Conservation (phyloP, 2,797 vertebrate genomes). For the Halcyon badia region DNA sequence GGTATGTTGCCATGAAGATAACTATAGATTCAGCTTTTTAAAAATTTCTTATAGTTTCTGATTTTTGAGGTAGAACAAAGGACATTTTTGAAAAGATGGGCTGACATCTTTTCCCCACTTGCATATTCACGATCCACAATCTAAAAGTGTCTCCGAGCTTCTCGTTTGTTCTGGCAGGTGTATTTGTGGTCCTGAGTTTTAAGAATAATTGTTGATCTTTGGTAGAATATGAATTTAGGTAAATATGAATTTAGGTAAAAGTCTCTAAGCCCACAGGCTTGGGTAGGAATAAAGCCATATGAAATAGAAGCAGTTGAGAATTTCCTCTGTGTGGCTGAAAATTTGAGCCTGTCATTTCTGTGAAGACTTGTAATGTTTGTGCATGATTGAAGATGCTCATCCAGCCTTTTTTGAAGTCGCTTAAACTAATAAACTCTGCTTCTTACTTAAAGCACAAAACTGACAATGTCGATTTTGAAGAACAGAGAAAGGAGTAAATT, state of each 20-base stretch:
- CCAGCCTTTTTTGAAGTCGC: not conserved
- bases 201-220: not conserved
- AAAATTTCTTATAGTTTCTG: not conserved
- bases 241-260: not conserved
- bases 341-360: not conserved
- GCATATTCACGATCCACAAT: not conserved
- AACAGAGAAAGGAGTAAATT: not conserved
- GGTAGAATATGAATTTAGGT: not conserved
- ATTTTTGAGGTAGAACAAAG: not conserved
- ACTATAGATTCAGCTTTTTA: not conserved
- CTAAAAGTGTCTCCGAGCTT: not conserved
- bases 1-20: not conserved
- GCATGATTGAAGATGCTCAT: not conserved
- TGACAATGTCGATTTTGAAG: constrained; percentile 16
- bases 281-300: not conserved
- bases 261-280: not conserved
- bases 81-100: not conserved
- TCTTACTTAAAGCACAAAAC: constrained; percentile 20
- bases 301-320: not conserved
- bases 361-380: not conserved
- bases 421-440: constrained; percentile 15
- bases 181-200: not conserved
- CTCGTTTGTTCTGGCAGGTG: not conserved
- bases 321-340: not conserved
- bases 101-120: not conserved